A percentile compares a stretch with the other conserved stretches of the same genome.
Evolutionary conservation across 1,140 invertebrate species (phyloP).

Genomic region (Chionoecetes opilio): DNA sequence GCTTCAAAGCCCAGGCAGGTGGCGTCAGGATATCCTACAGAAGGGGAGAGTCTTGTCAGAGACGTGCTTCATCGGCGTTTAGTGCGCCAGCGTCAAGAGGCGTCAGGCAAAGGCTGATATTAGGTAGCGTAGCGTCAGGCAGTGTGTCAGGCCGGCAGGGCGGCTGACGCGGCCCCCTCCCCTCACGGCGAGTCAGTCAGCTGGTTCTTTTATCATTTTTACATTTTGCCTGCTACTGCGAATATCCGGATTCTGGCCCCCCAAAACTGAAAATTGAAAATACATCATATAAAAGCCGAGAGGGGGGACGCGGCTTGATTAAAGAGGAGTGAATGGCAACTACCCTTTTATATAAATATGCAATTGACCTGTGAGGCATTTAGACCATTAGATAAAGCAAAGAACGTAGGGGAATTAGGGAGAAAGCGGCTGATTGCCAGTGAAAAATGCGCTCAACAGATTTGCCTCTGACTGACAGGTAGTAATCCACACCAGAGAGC

Average conservation of each 20-base stretch:
- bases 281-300: conserved; percentile 76
- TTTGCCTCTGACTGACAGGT: conserved; percentile 78
- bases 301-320: conserved; percentile 73
- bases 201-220: conserved; percentile 79
- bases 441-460: conserved; percentile 78
- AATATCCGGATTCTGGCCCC: conserved; percentile 77
- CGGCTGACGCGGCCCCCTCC: conserved; percentile 42
- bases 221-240: conserved; percentile 77
- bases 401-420: conserved; percentile 68
- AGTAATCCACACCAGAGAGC: conserved; percentile 78
- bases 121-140: conserved; percentile 57
- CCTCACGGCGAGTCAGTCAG: conserved; percentile 70
- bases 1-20: neutral
- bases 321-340: conserved; percentile 77
- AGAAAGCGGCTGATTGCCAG: conserved; percentile 74
- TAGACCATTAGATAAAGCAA: conserved; percentile 65
- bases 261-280: conserved; percentile 78
- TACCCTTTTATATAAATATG: conserved; percentile 78
- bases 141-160: conserved; percentile 72
- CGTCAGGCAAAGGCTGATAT: conserved; percentile 68
- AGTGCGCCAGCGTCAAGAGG: conserved; percentile 41
- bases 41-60: conserved; percentile 16
- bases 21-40: conserved; percentile 22
- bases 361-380: conserved; percentile 76
- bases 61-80: conserved; percentile 4